A percentile compares a stretch with the other conserved stretches of the same genome.
phyloP scores from a whole-genome alignment of 1,140 invertebrate genomes.

The Megathymus violae region DNA sequence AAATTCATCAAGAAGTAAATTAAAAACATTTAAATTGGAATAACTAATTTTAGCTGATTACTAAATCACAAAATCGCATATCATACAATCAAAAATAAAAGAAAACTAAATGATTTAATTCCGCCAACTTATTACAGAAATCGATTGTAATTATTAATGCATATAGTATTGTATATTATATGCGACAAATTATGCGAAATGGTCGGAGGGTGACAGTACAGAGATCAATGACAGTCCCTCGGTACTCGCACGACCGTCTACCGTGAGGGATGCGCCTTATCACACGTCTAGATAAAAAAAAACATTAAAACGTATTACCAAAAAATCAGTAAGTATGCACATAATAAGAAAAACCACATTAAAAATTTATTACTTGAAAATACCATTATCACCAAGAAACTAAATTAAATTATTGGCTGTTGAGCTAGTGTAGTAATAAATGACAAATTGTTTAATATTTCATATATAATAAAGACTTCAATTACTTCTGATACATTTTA shows the following conservation, averaged over 20 bases:
- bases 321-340: not conserved
- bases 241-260: not conserved
- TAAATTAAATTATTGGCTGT: slow-evolving; percentile 31
- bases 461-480: too few relatives aligned
- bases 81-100: too few relatives aligned
- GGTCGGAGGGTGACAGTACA: slow-evolving; percentile 43
- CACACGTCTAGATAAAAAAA: not conserved
- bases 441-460: not conserved
- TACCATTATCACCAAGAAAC: slow-evolving; percentile 15
- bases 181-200: slow-evolving; percentile 22
- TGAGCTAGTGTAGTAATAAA: not conserved
- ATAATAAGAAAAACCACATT: not conserved
- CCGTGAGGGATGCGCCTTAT: not conserved
- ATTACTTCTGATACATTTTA: too few relatives aligned
- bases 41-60: too few relatives aligned
- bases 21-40: too few relatives aligned
- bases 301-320: not conserved
- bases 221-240: slow-evolving; percentile 45
- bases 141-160: too few relatives aligned
- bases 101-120: too few relatives aligned
- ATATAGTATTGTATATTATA: slow-evolving; percentile 2
- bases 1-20: too few relatives aligned
- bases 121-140: too few relatives aligned
- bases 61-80: too few relatives aligned
- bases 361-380: not conserved